phyloP scores from a whole-genome alignment of 2,888 invertebrate species.

The Drosophila stalkeri region DNA sequence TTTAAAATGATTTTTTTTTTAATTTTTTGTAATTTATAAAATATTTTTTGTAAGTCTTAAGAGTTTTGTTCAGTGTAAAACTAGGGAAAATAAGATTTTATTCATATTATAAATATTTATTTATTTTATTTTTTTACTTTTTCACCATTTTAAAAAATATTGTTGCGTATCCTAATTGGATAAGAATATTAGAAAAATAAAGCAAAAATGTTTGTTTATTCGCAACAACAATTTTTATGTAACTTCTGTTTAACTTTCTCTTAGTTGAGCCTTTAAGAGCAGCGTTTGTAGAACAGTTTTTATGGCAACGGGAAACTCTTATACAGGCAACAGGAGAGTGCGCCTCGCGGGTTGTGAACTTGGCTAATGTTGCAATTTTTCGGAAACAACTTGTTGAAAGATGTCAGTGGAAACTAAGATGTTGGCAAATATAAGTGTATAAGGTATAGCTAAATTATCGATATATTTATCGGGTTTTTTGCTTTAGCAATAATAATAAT shows the following conservation, averaged over 20 bases:
- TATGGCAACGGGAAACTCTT: constrained; percentile 50
- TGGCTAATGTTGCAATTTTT: constrained; percentile 50
- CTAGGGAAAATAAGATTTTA: too few species aligned
- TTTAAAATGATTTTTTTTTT: background rate
- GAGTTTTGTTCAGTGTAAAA: too few species aligned
- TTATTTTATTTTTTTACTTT: background rate
- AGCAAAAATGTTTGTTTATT: constrained; percentile 9
- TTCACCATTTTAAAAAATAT: background rate
- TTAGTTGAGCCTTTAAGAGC: constrained; percentile 24
- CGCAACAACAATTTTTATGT: constrained; percentile 18
- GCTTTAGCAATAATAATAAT: too few species aligned
- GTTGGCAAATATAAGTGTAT: background rate
- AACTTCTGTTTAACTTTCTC: constrained; percentile 11
- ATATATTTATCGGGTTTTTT: background rate
- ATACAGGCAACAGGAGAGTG: constrained; percentile 35
- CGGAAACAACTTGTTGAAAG: constrained; percentile 70
- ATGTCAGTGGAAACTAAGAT: background rate
- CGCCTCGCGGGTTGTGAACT: constrained; percentile 47
- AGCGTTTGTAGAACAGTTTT: constrained; percentile 47
- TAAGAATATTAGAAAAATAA: background rate
- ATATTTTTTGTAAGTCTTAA: too few species aligned
- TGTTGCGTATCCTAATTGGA: background rate
- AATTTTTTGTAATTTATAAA: background rate
- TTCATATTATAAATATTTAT: background rate
- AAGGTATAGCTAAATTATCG: background rate